phyloP scores from a whole-genome alignment of 2,888 invertebrate genomes.

The Caenorhabditis imperialis region DNA sequence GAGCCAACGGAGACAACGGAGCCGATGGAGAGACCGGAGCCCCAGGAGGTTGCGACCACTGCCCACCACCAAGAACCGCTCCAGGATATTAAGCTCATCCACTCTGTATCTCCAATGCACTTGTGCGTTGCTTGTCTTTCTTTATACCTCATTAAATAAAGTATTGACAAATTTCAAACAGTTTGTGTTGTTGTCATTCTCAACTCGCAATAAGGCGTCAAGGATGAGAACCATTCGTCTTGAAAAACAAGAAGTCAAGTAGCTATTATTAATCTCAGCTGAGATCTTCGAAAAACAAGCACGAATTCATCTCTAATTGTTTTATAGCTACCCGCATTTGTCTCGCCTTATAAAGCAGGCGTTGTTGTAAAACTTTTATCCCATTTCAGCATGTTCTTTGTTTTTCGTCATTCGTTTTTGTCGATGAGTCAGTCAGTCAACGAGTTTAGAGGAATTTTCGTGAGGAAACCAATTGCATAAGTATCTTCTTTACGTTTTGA shows the following conservation, averaged over 20 bases:
- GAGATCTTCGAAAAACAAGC: slow-evolving; percentile 19
- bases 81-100: slow-evolving; percentile 65
- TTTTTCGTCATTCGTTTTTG: background rate
- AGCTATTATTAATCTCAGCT: slow-evolving; percentile 23
- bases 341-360: slow-evolving; percentile 26
- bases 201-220: background rate
- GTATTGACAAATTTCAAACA: slow-evolving; percentile 31
- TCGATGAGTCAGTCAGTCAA: too few relatives aligned
- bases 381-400: too few relatives aligned
- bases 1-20: slow-evolving; percentile 60
- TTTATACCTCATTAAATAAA: slow-evolving; percentile 47
- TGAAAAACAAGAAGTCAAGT: slow-evolving; percentile 24
- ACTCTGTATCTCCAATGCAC: slow-evolving; percentile 44
- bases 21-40: slow-evolving; percentile 68
- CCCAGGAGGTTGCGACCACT: slow-evolving; percentile 71
- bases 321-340: slow-evolving; percentile 17
- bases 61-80: slow-evolving; percentile 70
- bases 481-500: background rate
- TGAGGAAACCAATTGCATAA: background rate
- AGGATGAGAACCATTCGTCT: slow-evolving; percentile 5
- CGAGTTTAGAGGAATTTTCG: too few relatives aligned
- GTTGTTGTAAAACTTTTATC: too few relatives aligned
- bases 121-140: slow-evolving; percentile 47
- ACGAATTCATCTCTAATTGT: slow-evolving; percentile 16
- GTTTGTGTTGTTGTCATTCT: background rate